Evolutionary conservation across 2,113 vertebrate genomes (phyloP), one percentile per base, ranked within the genome.

Genomic region (Tamias sibiricus): DNA sequence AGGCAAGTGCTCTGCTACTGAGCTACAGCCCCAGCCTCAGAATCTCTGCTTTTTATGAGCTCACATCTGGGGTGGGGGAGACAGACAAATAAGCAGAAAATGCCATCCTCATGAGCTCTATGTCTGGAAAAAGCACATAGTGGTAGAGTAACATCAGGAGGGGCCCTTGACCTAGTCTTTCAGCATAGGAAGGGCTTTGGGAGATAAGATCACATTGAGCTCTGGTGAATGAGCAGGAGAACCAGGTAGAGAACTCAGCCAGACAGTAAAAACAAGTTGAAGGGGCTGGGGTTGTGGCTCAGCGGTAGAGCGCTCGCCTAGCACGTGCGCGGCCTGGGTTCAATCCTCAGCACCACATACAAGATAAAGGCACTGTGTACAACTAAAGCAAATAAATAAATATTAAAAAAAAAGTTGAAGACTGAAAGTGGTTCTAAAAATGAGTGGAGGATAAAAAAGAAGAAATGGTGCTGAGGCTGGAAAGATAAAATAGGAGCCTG

Each of bases 71-170:
- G 54, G 54, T 90, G n/a, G 49, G 24, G 35, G 1, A 7, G 13
- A 22, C 1, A 88, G 62, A 42, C 19, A 71, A 17, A 22, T 37
- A 44, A 82, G 42, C 37, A 80, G 40, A 47, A 3, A 40, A 30
- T 81, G 37, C 20, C 44, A 12, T 17, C 37, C 52, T 32, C 1
- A 0, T 4, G 35, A 76, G 69, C 8, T 4, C 30, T 42, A 0
- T 44, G 54, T 62, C 47, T 44, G 10, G n/a, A 52, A 77, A 40
- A 79, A 83, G 64, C 57, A 77, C 6, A 49, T 49, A 19, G 37
- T 54, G 28, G 28, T 57, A 57, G 17, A 57, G 17, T 42, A 52
- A 28, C 8, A 20, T 0, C 40, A 35, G 14, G 72, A 85, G 35
- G 44, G 79, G 57, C 71, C 3, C 14, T 24, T 49, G 22, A 74